These are phyloP conservation scores for Ploceus nigricollis DNA, from an alignment of 2,113 vertebrate genomes.

Conservation along the genomic window DNA sequence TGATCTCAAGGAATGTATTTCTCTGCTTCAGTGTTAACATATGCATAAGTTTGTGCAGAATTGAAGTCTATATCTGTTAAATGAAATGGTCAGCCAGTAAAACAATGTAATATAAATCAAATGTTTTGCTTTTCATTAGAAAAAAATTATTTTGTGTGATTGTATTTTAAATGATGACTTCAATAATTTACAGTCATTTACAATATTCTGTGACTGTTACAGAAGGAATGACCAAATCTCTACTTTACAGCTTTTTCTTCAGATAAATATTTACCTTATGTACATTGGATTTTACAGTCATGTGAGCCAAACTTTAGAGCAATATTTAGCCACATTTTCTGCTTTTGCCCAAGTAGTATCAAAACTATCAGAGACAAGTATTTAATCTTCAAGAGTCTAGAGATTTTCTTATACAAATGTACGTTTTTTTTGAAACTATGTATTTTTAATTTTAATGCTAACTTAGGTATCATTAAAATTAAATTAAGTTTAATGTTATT, in stretches of 20 bases:
- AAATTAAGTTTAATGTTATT: background rate
- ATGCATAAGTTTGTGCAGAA: background rate
- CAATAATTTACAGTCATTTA: background rate
- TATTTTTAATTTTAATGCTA: background rate
- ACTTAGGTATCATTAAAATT: background rate
- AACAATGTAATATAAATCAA: background rate
- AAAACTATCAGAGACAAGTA: background rate
- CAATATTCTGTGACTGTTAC: background rate
- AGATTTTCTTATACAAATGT: background rate
- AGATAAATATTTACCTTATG: background rate
- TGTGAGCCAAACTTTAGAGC: background rate
- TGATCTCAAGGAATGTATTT: background rate
- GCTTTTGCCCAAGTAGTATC: background rate
- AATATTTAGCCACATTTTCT: background rate
- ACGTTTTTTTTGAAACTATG: background rate
- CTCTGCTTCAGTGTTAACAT: background rate
- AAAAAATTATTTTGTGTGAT: background rate
- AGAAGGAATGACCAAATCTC: background rate
- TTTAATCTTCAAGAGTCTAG: background rate
- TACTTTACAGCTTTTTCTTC: background rate
- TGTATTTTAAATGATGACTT: background rate
- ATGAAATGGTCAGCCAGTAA: slow-evolving; percentile 10
- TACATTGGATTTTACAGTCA: background rate
- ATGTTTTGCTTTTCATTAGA: background rate
- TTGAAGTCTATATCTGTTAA: background rate